A percentile compares a stretch with the other conserved stretches of the same genome.
Evolutionary conservation across 2,113 vertebrate genomes (phyloP).

Genomic region (Nipponia nippon): DNA sequence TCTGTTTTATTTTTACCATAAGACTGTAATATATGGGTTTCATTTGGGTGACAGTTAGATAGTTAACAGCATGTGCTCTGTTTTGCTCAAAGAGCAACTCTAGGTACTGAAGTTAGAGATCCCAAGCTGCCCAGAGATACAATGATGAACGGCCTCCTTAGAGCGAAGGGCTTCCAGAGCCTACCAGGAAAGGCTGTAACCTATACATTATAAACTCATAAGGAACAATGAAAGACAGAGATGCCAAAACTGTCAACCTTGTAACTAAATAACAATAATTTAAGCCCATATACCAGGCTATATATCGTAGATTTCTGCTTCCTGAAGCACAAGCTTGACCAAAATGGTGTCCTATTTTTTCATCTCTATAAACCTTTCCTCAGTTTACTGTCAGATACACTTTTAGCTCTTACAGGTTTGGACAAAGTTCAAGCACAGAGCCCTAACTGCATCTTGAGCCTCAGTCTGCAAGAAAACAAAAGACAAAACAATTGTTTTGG

Average conservation of each 20-base stretch:
- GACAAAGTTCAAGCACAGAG: not conserved
- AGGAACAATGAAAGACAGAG: not conserved
- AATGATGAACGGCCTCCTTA: slow-evolving; percentile 25
- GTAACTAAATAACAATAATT: slow-evolving; percentile 47
- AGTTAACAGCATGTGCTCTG: slow-evolving; percentile 29
- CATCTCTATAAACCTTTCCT: slow-evolving; percentile 13
- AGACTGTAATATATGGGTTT: slow-evolving; percentile 63
- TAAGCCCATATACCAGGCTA: slow-evolving; percentile 8
- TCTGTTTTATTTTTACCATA: slow-evolving; percentile 62
- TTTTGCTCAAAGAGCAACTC: slow-evolving; percentile 25
- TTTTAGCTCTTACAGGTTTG: slow-evolving; percentile 27
- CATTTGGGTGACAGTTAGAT: slow-evolving; percentile 46
- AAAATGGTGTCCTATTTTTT: slow-evolving; percentile 4
- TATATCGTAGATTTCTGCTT: not conserved
- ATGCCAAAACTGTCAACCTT: slow-evolving; percentile 9
- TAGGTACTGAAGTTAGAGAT: not conserved
- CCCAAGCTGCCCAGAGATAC: slow-evolving; percentile 4
- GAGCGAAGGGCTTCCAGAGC: slow-evolving; percentile 14
- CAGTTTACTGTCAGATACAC: not conserved
- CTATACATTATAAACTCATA: not conserved
- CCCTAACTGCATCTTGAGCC: not conserved
- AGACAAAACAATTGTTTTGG: slow-evolving; percentile 25
- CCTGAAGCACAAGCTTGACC: not conserved
- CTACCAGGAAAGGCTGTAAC: not conserved
- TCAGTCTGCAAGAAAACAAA: slow-evolving; percentile 32